Evolutionary conservation across 2,797 vertebrate genomes (phyloP), one percentile per base, ranked within the genome.

Genomic region (Sphenodon punctatus): DNA sequence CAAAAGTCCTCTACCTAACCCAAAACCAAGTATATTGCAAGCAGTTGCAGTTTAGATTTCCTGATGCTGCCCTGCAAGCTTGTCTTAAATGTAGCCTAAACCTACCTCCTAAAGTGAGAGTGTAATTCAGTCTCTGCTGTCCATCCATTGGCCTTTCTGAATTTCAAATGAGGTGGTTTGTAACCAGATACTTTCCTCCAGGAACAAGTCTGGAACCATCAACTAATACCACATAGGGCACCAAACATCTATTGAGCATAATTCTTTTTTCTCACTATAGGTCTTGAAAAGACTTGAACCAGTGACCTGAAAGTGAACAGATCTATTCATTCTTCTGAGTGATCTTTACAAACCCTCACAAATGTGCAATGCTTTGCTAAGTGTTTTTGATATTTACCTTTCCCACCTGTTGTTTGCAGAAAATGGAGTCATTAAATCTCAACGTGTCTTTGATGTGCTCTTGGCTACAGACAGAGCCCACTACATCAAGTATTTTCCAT

Each of bases 401-500:
- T 80, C 17, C 67, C 46, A 74, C 8, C 80, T 69, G 10, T 46
- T 39, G 80, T 42, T 58, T 53, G 61, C 84, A 99, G 98, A 97
- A 91, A 96, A 97, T 71, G 97, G 97, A 5, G 97, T 98, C 20
- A 96, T 99, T 84, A 94, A 89, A 51, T 93, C 95, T 34, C 93
- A 97, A 87, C 90, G 91, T 30, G 97, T 98, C 65, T 97, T 97
- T n/a, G 91, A 97, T 60, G 97, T 96, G 59, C 95, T 99, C 91
- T 51, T 97, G 92, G 96, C 97, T 43, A 98, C 98, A 9, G 97
- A 99, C 93, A 96, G 97, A 94, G 96, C 96, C 8, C 93, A 97
- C 86, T 99, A 98, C 91, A 95, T 95, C 42, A 94, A 89, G 23
- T 95, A 97, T 67, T 96, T 96, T 87, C 97, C 98, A 0, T 99